A percentile compares a stretch with the other conserved stretches of the same genome.
Conservation (phyloP, 2,888 invertebrate species). For the Noctua janthe region DNA sequence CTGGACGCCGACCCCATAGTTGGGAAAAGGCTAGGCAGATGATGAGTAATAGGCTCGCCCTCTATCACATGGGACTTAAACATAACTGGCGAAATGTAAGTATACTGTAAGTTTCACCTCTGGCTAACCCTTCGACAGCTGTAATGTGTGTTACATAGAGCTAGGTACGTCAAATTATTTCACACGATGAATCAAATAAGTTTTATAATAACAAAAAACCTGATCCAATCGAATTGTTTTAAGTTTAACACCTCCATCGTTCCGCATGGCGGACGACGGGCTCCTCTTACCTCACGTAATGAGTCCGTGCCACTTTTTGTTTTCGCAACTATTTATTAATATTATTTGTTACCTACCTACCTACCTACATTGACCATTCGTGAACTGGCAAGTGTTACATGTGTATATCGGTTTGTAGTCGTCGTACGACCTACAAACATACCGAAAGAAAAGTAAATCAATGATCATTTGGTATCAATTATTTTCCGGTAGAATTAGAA, state of each 20-base stretch:
- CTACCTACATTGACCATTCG: constrained; percentile 64
- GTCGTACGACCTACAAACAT: constrained; percentile 1
- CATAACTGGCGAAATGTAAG: neutral
- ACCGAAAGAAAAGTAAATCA: constrained; percentile 18
- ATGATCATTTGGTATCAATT: constrained; percentile 12
- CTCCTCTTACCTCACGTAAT: constrained; percentile 75
- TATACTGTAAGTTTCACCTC: neutral
- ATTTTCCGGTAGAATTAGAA: constrained; percentile 20
- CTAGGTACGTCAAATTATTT: constrained; percentile 63
- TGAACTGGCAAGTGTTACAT: constrained; percentile 48
- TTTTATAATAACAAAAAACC: constrained; percentile 64
- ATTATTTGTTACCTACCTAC: constrained; percentile 62
- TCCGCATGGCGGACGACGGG: constrained; percentile 71
- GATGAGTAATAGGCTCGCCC: neutral
- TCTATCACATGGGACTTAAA: neutral
- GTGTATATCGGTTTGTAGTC: constrained; percentile 14
- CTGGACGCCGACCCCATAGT: too few species aligned
- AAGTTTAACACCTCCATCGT: constrained; percentile 68
- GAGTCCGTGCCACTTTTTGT: constrained; percentile 74
- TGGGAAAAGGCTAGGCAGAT: too few species aligned
- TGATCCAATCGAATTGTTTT: constrained; percentile 72
- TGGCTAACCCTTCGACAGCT: neutral
- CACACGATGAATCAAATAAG: constrained; percentile 59
- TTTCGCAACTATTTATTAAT: constrained; percentile 70
- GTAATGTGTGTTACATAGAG: constrained; percentile 41